A percentile compares a stretch with the other conserved stretches of the same genome.
phyloP scores from a whole-genome alignment of 2,888 invertebrate genomes.

The Drosophila pegasa region DNA sequence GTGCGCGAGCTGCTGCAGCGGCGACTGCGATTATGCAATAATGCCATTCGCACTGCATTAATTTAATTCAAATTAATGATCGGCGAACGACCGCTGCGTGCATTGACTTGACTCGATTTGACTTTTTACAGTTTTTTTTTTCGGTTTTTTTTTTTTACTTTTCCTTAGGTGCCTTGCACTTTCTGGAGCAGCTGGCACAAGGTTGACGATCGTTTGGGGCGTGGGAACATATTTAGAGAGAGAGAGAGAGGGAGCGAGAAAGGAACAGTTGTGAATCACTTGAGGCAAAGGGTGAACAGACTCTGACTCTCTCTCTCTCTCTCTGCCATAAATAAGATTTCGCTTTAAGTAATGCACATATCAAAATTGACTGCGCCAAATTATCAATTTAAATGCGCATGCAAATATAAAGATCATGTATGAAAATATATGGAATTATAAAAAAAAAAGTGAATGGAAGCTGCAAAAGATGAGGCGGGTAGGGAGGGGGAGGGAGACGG shows the following conservation, averaged over 20 bases:
- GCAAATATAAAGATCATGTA: not conserved
- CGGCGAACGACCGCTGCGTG: constrained; percentile 34
- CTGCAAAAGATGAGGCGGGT: not conserved
- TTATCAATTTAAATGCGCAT: constrained; percentile 4
- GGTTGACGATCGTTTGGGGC: constrained; percentile 32
- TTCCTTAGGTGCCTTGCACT: constrained; percentile 31
- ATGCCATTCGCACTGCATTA: constrained; percentile 21
- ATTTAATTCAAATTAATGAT: constrained; percentile 45
- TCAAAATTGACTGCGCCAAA: constrained; percentile 4
- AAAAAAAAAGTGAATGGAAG: not conserved
- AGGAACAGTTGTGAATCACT: constrained; percentile 7
- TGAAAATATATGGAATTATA: not conserved
- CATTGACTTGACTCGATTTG: constrained; percentile 35
- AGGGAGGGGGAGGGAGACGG: not conserved
- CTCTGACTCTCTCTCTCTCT: too few species aligned
- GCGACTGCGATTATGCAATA: constrained; percentile 44
- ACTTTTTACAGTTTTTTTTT: too few species aligned
- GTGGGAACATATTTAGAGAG: constrained; percentile 26
- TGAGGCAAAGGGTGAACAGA: constrained; percentile 1
- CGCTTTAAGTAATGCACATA: not conserved
- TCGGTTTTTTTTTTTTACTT: not conserved
- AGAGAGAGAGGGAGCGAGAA: not conserved
- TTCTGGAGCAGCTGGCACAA: constrained; percentile 22
- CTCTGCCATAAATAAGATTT: constrained; percentile 10
- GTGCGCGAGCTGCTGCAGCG: constrained; percentile 12